A percentile compares a stretch with the other conserved stretches of the same genome.
phyloP scores from a whole-genome alignment of 2,113 vertebrate genomes.

The Lophochroa leadbeateri region DNA sequence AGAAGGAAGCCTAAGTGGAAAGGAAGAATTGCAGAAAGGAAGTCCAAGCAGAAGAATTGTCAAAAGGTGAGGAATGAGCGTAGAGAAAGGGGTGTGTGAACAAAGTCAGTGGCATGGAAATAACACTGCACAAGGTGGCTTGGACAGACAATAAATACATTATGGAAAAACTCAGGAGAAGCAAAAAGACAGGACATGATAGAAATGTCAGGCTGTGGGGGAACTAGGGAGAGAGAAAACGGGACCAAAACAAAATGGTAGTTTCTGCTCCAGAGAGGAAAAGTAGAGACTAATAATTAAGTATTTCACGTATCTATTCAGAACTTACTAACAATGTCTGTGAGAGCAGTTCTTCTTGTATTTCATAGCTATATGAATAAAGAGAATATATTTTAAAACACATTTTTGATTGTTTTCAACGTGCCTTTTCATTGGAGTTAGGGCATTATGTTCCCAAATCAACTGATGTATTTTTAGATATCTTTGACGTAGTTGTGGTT shows the following conservation, averaged over 20 bases:
- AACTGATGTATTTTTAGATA: conserved; percentile 42
- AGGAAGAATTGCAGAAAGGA: not conserved
- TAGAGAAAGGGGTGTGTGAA: not conserved
- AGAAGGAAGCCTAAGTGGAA: not conserved
- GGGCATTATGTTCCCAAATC: conserved; percentile 41
- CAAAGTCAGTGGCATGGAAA: not conserved
- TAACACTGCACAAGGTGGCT: not conserved
- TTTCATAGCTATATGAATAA: not conserved
- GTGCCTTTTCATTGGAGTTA: conserved; percentile 26
- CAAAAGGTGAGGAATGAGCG: not conserved
- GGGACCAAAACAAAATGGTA: not conserved
- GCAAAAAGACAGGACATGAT: not conserved
- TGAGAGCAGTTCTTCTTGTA: not conserved
- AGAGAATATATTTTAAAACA: not conserved
- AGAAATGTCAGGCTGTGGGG: not conserved
- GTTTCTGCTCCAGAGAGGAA: not conserved
- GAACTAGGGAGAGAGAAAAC: not conserved
- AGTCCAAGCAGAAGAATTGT: not conserved
- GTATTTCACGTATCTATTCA: not conserved
- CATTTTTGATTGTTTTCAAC: conserved; percentile 5
- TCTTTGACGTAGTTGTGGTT: conserved; percentile 44
- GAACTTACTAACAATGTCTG: not conserved
- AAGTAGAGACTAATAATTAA: not conserved
- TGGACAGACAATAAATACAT: not conserved
- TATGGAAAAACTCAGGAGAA: not conserved